Percentiles rank a stretch among this genome's conserved stretches.
Evolutionary conservation across 2,797 vertebrate genomes (phyloP).

Genomic region (Acestrorhynchus altus): DNA sequence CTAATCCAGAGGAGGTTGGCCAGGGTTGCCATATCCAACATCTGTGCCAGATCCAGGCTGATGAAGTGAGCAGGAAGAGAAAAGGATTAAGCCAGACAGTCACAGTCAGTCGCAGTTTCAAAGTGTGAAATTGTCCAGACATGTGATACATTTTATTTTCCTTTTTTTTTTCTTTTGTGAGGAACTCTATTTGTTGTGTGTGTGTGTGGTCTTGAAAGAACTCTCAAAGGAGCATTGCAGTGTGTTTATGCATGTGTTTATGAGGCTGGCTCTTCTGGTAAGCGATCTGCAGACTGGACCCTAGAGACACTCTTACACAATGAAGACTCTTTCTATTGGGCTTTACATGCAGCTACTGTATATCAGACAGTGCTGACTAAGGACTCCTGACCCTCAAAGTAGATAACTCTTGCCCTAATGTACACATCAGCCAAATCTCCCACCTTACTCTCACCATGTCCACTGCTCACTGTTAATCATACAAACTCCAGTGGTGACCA

Average conservation of each 20-base stretch:
- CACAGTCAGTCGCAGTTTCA: constrained; percentile 24
- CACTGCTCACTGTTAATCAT: neutral
- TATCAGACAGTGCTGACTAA: constrained; percentile 50
- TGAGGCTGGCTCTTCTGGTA: constrained; percentile 30
- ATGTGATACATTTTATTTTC: constrained; percentile 11
- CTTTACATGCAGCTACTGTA: constrained; percentile 47
- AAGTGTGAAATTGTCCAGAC: neutral
- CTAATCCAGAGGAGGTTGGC: constrained; percentile 47
- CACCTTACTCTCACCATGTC: too few species aligned
- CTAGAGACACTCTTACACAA: constrained; percentile 50
- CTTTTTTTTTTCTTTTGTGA: constrained; percentile 21
- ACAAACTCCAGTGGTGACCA: neutral
- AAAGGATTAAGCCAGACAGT: too few species aligned
- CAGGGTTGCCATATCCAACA: constrained; percentile 41
- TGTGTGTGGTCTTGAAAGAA: constrained; percentile 35
- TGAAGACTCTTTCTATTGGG: constrained; percentile 53
- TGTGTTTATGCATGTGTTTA: constrained; percentile 19
- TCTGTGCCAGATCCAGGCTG: constrained; percentile 8
- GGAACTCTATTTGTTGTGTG: constrained; percentile 50
- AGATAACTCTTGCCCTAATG: constrained; percentile 39
- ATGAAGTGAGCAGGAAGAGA: neutral
- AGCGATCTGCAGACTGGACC: constrained; percentile 25
- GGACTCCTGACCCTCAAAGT: constrained; percentile 51
- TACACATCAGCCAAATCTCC: neutral
- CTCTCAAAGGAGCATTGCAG: constrained; percentile 19